Evolutionary conservation across 1,140 invertebrate genomes (phyloP).

Genomic region (Limonius californicus): DNA sequence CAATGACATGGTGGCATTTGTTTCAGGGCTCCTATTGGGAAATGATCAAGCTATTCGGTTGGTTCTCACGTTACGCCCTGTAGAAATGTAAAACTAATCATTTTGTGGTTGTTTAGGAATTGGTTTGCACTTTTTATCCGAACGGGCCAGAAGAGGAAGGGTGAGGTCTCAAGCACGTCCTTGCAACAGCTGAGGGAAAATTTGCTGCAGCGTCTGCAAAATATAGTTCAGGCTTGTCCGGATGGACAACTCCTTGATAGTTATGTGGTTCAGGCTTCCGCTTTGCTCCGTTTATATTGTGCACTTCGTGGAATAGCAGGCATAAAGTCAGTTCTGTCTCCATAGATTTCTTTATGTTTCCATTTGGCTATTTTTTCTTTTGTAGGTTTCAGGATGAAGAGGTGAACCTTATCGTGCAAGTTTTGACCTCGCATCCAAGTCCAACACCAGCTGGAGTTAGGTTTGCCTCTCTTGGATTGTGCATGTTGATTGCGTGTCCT

Average conservation of each 20-base stretch:
- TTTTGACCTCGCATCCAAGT: slow-evolving; percentile 88
- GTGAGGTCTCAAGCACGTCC: slow-evolving; percentile 65
- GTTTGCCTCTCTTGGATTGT: slow-evolving; percentile 90
- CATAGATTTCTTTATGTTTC: slow-evolving; percentile 26
- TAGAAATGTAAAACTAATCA: too few species aligned
- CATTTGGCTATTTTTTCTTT: slow-evolving; percentile 13
- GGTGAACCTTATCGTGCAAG: slow-evolving; percentile 73
- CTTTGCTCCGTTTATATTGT: slow-evolving; percentile 82
- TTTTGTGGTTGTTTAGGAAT: slow-evolving; percentile 47
- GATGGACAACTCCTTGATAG: slow-evolving; percentile 59
- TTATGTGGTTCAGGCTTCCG: slow-evolving; percentile 75
- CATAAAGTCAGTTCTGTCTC: slow-evolving; percentile 77
- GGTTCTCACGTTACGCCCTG: neutral
- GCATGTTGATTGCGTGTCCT: slow-evolving; percentile 93
- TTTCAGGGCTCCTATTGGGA: slow-evolving; percentile 85
- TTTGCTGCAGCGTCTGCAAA: slow-evolving; percentile 66
- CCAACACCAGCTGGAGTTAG: slow-evolving; percentile 83
- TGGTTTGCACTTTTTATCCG: slow-evolving; percentile 93
- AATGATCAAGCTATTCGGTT: slow-evolving; percentile 80
- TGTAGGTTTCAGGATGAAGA: slow-evolving; percentile 88
- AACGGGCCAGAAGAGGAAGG: slow-evolving; percentile 84
- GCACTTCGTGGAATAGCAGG: slow-evolving; percentile 88
- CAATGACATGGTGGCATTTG: slow-evolving; percentile 71
- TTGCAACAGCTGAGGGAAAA: slow-evolving; percentile 76
- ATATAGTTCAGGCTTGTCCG: slow-evolving; percentile 54